Conservation (phyloP, 2,113 vertebrate species). For the Oncorhynchus masou region DNA sequence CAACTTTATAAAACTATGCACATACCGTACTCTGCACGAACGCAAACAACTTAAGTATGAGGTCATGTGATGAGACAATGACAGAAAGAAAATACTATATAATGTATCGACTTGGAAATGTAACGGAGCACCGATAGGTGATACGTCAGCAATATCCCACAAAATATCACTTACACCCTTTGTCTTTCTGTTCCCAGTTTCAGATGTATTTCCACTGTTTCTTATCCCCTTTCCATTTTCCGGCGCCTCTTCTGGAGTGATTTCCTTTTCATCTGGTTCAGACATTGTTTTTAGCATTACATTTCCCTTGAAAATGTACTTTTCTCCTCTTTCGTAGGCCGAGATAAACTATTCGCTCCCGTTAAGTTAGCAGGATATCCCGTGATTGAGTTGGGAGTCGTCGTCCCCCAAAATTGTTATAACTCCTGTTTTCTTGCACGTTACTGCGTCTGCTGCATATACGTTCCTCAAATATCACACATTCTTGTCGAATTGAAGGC, state of each 20-base stretch:
- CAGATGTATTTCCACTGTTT: constrained; percentile 9
- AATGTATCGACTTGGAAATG: no score
- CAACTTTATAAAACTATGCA: no score
- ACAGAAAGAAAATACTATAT: no score
- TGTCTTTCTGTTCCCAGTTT: constrained; percentile 1
- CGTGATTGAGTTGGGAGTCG: constrained; percentile 15
- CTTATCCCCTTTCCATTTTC: constrained; percentile 2
- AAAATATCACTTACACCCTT: constrained; percentile 21
- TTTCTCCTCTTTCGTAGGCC: neutral
- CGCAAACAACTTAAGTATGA: no score
- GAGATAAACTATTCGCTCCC: constrained; percentile 3
- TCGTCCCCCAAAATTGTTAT: neutral
- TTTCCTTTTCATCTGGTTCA: constrained; percentile 7
- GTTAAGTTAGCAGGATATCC: constrained; percentile 31
- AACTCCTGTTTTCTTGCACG: neutral
- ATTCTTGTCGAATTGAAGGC: neutral
- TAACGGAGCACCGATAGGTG: constrained; percentile 1
- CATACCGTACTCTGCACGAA: no score
- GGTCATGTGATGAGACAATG: no score
- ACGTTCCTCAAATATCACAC: neutral
- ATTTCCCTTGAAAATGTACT: neutral
- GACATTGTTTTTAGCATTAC: constrained; percentile 20
- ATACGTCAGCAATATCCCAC: neutral
- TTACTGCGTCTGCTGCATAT: neutral
- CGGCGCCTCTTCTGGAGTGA: neutral